A percentile compares a stretch with the other conserved stretches of the same genome.
phyloP scores from a whole-genome alignment of 2,113 vertebrate species.

The Mormyrus iriodes region DNA sequence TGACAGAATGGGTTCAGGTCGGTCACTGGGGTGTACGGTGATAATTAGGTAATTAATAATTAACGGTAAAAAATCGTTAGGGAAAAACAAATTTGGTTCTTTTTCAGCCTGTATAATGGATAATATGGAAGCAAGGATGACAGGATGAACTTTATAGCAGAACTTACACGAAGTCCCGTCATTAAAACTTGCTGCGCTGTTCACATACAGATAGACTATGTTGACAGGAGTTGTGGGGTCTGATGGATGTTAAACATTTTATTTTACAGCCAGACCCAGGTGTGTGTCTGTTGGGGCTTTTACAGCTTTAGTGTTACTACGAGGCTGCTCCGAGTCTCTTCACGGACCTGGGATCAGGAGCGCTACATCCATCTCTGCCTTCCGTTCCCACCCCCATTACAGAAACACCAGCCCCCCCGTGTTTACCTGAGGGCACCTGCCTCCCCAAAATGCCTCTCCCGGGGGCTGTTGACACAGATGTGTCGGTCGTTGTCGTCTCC shows the following conservation, averaged over 20 bases:
- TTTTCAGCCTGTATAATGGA: neutral
- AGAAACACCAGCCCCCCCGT: neutral
- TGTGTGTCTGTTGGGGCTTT: neutral
- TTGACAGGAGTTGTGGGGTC: neutral
- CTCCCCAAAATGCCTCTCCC: constrained; percentile 66
- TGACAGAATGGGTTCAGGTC: neutral
- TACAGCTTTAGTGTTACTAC: neutral
- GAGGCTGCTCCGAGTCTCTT: neutral
- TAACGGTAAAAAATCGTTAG: neutral
- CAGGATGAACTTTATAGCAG: neutral
- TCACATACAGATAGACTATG: neutral
- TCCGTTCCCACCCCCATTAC: neutral
- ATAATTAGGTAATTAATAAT: neutral
- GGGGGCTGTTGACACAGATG: constrained; percentile 63
- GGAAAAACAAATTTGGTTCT: neutral
- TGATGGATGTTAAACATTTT: neutral
- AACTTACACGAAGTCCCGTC: neutral
- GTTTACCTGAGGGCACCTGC: constrained; percentile 63
- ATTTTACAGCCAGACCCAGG: neutral
- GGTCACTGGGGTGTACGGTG: neutral
- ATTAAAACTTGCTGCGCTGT: neutral
- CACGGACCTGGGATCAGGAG: constrained; percentile 2
- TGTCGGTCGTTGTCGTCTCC: constrained; percentile 68
- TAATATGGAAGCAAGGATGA: neutral
- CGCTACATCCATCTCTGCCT: neutral